Base-by-base conservation (phyloP, 2,888 invertebrate genomes). In the Pantelozetes paolii region DNA sequence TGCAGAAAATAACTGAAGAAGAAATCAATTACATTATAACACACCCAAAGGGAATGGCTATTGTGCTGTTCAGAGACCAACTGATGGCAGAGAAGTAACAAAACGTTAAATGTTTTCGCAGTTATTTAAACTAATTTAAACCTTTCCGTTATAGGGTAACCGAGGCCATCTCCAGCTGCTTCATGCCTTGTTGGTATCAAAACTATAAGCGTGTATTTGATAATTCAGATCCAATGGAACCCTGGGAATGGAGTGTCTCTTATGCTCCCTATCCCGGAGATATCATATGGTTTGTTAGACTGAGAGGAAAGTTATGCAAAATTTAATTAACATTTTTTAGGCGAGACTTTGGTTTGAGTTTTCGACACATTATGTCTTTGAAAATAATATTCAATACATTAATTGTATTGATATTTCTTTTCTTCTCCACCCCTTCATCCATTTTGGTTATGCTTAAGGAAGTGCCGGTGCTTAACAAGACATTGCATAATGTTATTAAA, bases 391-490 rank as follows among this genome's bases (percentile, higher is more conserved):
- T 96, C 54, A 90, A 96, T 82, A 82, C 88, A 32, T 84, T 89
- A 74, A 83, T 96, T 59, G 90, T 92, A 79, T 82, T 94, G 72
- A 85, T 91, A 18, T 83, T 96, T 62, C 94, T 95, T 83, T 95
- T 96, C 83, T 85, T 95, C 73, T 95, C 95, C 8, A 96, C 96
- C 5, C 96, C 96, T 11, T 90, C 92, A 71, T 89, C 92, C 23
- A 20, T 54, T 54, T 54, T 54, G 20, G 13, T 23, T 3, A 23
- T 54, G 3, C 45, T 2, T 2, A 45, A 45, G 45, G 18, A n/a
- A 18, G 15, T 3, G 45, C 15, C 2, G 45, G 18, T 2, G 45
- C 13, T 2, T 8, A 2, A 8, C 15, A 3, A 8, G 45, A 45
- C 6, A 11, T 45, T n/a, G n/a, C n/a, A n/a, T n/a, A n/a, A n/a